Evolutionary conservation across 2,797 vertebrate genomes (phyloP).

Genomic region (Melopsittacus undulatus): DNA sequence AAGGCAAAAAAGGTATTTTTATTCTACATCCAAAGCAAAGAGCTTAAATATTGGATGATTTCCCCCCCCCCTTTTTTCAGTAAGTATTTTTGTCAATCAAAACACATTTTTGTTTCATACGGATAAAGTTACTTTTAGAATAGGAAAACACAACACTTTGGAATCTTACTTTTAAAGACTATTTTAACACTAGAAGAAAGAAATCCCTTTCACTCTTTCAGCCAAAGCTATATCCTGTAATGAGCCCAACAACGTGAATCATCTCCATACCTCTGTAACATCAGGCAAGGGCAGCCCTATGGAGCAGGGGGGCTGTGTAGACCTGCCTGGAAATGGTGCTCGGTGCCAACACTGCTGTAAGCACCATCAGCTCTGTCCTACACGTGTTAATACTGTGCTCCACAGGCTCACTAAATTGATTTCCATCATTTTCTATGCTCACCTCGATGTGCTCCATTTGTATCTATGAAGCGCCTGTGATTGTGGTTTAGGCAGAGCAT

Average conservation of each 20-base stretch:
- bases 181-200: background rate
- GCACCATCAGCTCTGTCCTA: too few species aligned
- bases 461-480: background rate
- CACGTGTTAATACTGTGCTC: background rate
- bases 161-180: background rate
- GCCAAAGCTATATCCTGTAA: background rate
- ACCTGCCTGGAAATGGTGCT: too few species aligned
- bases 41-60: background rate
- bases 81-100: background rate
- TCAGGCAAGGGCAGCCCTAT: rapidly evolving
- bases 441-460: background rate
- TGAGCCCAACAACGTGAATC: rapidly evolving
- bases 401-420: rapidly evolving
- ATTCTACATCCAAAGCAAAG: background rate
- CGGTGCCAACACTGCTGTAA: too few species aligned
- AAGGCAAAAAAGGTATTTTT: background rate
- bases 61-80: background rate
- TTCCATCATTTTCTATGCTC: background rate
- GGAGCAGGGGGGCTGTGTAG: too few species aligned
- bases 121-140: background rate
- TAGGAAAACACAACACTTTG: background rate
- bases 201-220: background rate
- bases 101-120: background rate
- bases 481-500: background rate
- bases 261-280: background rate